Base-by-base conservation (phyloP, 2,888 invertebrate species). In the Argyra leucocephala region DNA sequence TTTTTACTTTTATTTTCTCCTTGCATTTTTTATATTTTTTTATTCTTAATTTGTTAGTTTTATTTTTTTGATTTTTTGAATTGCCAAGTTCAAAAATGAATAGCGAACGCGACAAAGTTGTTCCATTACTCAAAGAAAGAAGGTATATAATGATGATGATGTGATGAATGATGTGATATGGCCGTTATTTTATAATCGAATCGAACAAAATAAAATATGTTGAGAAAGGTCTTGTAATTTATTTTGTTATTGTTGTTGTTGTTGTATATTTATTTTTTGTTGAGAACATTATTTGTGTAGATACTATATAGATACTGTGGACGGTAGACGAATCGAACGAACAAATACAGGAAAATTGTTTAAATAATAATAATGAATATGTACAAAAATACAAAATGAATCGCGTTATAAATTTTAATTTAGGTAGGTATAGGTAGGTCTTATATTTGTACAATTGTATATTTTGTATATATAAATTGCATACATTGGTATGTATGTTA, bases 171-270 rank as follows among this genome's bases (percentile, higher is more conserved):
- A 31, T 31, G 10, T 9, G 48, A 4, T n/a, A 5, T 15, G 12
- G 48, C 48, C 48, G 48, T 48, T 48, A 48, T 48, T 48, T 48
- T 48, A 48, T 48, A 12, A 48, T 48, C 48, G 48, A 48, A 48
- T 48, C 48, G 48, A 48, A 48, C 48, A 48, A 48, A 48, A 48
- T 48, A 48, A 48, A n/a, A n/a, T n/a, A 48, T 48, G 48, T 48
- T 48, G 48, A 18, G 48, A 48, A 48, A 48, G 48, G 48, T 48
- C 48, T 48, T 48, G 48, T 48, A 6, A 15, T 48, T 9, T 10
- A 9, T 37, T 37, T 37, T 37, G 5, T 31, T n/a, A 5, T 31
- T 31, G 31, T 31, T 31, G 31, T 31, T 31, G 5, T 31, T 31
- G 31, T 31, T 31, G 31, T 10, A 31, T 31, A 7, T 31, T 10